A percentile compares a stretch with the other conserved stretches of the same genome.
phyloP scores from a whole-genome alignment of 2,113 vertebrate genomes.

The Crotalus helleri region DNA sequence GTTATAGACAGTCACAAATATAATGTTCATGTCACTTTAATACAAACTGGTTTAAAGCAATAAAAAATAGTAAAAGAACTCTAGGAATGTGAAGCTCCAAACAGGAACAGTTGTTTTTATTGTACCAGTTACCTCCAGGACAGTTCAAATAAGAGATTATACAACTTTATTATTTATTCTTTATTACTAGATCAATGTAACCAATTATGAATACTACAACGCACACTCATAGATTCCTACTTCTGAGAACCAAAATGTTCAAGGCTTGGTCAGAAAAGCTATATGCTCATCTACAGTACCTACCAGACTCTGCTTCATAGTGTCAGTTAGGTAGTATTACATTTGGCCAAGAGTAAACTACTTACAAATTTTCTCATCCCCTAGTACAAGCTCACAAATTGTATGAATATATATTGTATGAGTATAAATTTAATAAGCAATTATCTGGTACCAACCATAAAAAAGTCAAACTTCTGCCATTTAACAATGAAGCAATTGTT shows the following conservation, averaged over 20 bases:
- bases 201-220: neutral
- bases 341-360: neutral
- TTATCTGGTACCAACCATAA: neutral
- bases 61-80: neutral
- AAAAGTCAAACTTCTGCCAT: neutral
- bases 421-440: neutral
- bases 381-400: neutral
- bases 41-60: neutral
- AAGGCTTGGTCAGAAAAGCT: neutral
- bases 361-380: neutral
- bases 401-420: neutral
- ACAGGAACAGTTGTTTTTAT: neutral
- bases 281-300: neutral
- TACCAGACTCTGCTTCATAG: neutral
- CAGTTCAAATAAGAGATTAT: neutral
- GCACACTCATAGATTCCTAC: neutral
- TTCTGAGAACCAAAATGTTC: neutral
- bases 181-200: neutral
- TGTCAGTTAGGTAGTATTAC: neutral
- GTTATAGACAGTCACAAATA: neutral
- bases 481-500: neutral
- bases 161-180: neutral
- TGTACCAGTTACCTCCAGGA: neutral
- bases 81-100: neutral
- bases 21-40: neutral